phyloP scores from a whole-genome alignment of 2,113 vertebrate genomes.

The Ciconia maguari region DNA sequence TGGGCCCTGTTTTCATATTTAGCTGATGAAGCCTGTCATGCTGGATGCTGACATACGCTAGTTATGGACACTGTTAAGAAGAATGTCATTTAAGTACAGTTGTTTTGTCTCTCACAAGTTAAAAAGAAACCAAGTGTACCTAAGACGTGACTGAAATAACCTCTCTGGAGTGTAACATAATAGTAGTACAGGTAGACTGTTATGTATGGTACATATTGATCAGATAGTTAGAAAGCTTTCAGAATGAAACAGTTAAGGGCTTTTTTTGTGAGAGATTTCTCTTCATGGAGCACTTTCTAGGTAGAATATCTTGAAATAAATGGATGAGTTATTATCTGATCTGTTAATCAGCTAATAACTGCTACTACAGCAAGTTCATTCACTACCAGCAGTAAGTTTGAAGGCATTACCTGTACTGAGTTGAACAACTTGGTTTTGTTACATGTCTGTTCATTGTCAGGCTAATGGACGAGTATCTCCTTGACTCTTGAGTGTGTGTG shows the following conservation, averaged over 20 bases:
- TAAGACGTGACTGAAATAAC: neutral
- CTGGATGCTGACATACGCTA: neutral
- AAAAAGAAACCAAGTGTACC: neutral
- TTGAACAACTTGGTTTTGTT: neutral
- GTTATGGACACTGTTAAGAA: neutral
- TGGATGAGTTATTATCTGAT: neutral
- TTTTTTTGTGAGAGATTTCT: neutral
- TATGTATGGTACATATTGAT: neutral
- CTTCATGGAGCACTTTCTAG: neutral
- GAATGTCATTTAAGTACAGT: neutral
- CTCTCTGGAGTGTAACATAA: neutral
- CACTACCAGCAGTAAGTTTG: neutral
- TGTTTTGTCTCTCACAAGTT: neutral
- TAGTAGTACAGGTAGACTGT: neutral
- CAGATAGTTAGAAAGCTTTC: neutral
- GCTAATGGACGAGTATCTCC: neutral
- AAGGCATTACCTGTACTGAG: neutral
- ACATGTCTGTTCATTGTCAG: neutral
- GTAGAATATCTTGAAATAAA: neutral
- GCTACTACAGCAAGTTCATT: neutral
- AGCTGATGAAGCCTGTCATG: neutral
- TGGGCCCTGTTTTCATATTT: neutral
- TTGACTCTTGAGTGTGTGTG: neutral
- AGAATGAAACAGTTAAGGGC: neutral
- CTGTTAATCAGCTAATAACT: neutral